phyloP scores from a whole-genome alignment of 2,113 vertebrate genomes.

The Bungarus multicinctus region DNA sequence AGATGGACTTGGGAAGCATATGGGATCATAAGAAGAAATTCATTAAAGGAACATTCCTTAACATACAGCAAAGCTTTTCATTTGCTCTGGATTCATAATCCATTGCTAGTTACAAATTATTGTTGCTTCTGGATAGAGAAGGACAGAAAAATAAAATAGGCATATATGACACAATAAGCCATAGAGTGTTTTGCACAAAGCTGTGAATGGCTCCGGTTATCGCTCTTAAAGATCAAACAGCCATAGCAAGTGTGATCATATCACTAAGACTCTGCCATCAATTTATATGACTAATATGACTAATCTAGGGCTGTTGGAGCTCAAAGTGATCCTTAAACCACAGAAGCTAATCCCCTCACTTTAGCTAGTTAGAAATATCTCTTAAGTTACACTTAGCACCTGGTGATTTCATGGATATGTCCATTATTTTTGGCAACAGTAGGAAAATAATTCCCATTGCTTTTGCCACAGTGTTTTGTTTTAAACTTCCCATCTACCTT shows the following conservation, averaged over 20 bases:
- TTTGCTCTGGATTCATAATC: background rate
- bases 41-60: background rate
- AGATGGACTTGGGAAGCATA: background rate
- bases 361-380: background rate
- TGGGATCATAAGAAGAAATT: background rate
- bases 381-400: background rate
- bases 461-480: background rate
- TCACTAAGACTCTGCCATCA: background rate
- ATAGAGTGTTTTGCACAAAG: slow-evolving; percentile 26
- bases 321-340: background rate
- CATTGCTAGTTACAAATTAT: background rate
- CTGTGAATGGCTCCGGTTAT: background rate
- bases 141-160: background rate
- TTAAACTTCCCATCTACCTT: background rate
- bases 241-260: background rate
- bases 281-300: background rate
- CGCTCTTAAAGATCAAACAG: background rate
- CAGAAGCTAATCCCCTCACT: background rate
- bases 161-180: background rate
- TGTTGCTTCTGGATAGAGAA: background rate
- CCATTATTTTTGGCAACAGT: background rate
- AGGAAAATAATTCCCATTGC: background rate
- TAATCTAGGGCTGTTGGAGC: background rate
- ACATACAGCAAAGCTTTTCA: background rate
- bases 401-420: background rate